Percentiles rank a stretch among this genome's conserved stretches.
phyloP scores from a whole-genome alignment of 2,113 vertebrate genomes.

The Atherinomorus stipes region DNA sequence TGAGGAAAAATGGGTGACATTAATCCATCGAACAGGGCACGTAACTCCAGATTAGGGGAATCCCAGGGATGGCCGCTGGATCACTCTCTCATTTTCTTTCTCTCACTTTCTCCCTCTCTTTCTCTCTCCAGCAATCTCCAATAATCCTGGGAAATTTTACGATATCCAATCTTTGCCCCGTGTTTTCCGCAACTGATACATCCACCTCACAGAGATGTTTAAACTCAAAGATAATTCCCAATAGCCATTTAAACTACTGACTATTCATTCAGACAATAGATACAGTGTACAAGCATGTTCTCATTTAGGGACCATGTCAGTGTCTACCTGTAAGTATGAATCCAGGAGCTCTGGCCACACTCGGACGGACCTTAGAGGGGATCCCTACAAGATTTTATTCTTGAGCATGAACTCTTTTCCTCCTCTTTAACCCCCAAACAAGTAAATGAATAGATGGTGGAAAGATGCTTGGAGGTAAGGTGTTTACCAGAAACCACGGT shows the following conservation, averaged over 20 bases:
- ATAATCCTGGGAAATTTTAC: conserved; percentile 82
- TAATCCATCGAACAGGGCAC: conserved; percentile 80
- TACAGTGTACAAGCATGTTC: conserved; percentile 48
- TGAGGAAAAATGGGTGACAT: conserved; percentile 71
- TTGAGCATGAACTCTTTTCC: conserved; percentile 63
- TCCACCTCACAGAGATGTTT: conserved; percentile 76
- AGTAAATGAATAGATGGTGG: conserved; percentile 79
- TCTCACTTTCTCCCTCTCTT: conserved; percentile 31
- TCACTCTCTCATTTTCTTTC: conserved; percentile 72
- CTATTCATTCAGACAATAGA: conserved; percentile 36
- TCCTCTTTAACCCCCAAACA: conserved; percentile 65
- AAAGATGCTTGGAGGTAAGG: conserved; percentile 80
- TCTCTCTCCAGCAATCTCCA: conserved; percentile 74
- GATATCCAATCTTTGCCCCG: conserved; percentile 82
- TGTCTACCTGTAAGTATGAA: conserved; percentile 48
- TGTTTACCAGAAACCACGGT: conserved; percentile 77
- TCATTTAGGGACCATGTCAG: conserved; percentile 41
- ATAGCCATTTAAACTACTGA: conserved; percentile 50
- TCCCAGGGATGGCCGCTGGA: conserved; percentile 77
- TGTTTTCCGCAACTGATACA: conserved; percentile 77
- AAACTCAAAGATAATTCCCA: conserved; percentile 66
- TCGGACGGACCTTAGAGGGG: conserved; percentile 49
- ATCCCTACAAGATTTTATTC: conserved; percentile 57
- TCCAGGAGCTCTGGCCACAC: conserved; percentile 54
- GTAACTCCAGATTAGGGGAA: conserved; percentile 84